Percentiles rank a stretch among this genome's conserved stretches.
phyloP scores from a whole-genome alignment of 2,113 vertebrate genomes.

The Corythornis cristatus region DNA sequence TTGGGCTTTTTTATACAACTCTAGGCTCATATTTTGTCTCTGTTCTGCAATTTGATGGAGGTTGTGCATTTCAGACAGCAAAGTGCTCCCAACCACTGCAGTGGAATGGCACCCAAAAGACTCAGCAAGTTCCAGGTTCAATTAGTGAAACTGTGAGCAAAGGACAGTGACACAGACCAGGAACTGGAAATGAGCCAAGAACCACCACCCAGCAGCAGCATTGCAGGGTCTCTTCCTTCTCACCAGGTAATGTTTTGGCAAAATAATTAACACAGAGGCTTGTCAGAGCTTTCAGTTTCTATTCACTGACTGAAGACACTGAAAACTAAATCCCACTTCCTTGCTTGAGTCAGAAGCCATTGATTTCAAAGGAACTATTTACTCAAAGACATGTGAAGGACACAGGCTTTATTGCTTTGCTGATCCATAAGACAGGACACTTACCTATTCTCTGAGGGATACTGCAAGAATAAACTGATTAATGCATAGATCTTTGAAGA shows the following conservation, averaged over 20 bases:
- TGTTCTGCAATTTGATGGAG: background rate
- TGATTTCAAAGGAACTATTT: background rate
- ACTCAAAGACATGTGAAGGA: conserved; percentile 17
- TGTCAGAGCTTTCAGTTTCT: background rate
- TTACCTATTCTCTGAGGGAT: background rate
- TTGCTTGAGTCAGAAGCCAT: background rate
- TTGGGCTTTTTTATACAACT: background rate
- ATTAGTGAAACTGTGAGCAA: background rate
- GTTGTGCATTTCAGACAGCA: background rate
- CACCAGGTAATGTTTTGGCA: background rate
- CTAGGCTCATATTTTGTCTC: background rate
- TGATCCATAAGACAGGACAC: background rate
- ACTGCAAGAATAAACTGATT: background rate
- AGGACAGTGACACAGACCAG: background rate
- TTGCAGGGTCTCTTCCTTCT: background rate
- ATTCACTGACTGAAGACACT: background rate
- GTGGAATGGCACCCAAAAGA: background rate
- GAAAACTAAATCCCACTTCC: background rate
- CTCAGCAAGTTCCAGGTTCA: background rate
- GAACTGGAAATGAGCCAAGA: background rate
- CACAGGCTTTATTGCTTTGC: conserved; percentile 5
- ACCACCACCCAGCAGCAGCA: background rate
- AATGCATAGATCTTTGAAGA: conserved; percentile 3
- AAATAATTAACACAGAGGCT: background rate
- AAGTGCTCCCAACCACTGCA: background rate